Percentiles rank a stretch among this genome's conserved stretches.
These are phyloP conservation scores for Boloria selene DNA, from an alignment of 2,888 invertebrate species.

Conservation along the genomic window DNA sequence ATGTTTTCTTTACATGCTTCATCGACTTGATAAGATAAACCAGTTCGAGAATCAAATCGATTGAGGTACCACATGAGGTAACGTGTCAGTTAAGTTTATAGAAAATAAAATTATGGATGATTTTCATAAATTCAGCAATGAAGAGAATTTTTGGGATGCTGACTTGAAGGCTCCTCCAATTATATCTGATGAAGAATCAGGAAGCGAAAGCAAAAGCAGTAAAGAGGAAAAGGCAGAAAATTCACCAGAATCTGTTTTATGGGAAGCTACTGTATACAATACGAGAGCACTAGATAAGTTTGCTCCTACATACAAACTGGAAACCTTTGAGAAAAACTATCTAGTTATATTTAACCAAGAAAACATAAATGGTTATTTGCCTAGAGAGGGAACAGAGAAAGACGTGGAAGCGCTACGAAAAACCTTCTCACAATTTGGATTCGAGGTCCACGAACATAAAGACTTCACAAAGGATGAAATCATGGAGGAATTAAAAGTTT, in stretches of 20 bases:
- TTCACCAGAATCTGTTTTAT: conserved; percentile 11
- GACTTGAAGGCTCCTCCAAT: conserved; percentile 11
- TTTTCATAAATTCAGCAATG: background rate
- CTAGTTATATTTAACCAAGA: conserved; percentile 66
- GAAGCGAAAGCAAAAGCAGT: background rate
- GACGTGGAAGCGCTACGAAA: conserved; percentile 55
- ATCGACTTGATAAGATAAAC: conserved; percentile 34
- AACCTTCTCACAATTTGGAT: conserved; percentile 59
- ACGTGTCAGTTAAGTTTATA: conserved; percentile 1
- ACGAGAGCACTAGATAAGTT: conserved; percentile 52
- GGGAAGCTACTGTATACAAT: conserved; percentile 36
- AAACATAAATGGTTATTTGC: conserved; percentile 53
- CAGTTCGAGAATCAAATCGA: conserved; percentile 28
- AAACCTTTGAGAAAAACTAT: conserved; percentile 63
- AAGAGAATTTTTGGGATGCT: background rate
- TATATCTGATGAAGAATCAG: conserved; percentile 11
- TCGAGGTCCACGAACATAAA: conserved; percentile 53
- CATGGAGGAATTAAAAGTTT: conserved; percentile 51
- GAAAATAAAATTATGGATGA: background rate
- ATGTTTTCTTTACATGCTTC: conserved; percentile 1
- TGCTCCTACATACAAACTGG: conserved; percentile 61
- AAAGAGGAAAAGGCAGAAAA: conserved; percentile 23
- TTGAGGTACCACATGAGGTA: conserved; percentile 9
- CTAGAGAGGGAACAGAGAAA: conserved; percentile 58
- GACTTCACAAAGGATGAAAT: conserved; percentile 58